A percentile compares a stretch with the other conserved stretches of the same genome.
These are phyloP conservation scores for Glossosoma conforme DNA, from an alignment of 1,140 invertebrate genomes.

Conservation along the genomic window DNA sequence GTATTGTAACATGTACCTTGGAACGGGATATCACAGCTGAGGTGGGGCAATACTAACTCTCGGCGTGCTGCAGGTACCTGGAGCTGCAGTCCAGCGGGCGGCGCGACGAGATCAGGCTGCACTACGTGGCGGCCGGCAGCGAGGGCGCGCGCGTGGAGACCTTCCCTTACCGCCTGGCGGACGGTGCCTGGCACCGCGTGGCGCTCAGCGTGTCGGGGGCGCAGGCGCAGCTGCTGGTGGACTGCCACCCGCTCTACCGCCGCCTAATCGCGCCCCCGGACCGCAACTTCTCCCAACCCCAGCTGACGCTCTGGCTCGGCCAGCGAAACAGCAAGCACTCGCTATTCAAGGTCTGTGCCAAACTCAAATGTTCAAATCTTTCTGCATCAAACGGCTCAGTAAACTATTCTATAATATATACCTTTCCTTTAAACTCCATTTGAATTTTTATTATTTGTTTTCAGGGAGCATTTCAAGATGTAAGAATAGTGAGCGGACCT, in stretches of 20 bases:
- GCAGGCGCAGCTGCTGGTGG: conserved; percentile 76
- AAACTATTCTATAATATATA: background rate
- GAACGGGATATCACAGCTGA: conserved; percentile 24
- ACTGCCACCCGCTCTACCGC: conserved; percentile 81
- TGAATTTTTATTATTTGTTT: conserved; percentile 24
- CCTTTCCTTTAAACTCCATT: background rate
- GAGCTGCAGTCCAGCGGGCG: conserved; percentile 87
- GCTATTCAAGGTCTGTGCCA: conserved; percentile 75
- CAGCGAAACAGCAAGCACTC: conserved; percentile 81
- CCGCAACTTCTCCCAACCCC: conserved; percentile 65
- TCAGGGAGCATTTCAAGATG: conserved; percentile 83
- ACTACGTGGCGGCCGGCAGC: conserved; percentile 62
- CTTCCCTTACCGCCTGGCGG: conserved; percentile 80
- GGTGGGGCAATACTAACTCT: conserved; percentile 12
- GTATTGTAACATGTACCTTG: conserved; percentile 30
- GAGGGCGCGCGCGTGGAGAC: conserved; percentile 70
- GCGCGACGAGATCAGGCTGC: conserved; percentile 75
- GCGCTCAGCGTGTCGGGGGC: conserved; percentile 76
- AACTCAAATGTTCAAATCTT: background rate
- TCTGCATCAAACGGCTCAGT: background rate
- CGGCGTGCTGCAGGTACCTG: conserved; percentile 62
- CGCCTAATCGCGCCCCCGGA: conserved; percentile 61
- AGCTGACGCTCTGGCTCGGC: conserved; percentile 77
- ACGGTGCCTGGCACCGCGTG: conserved; percentile 81
- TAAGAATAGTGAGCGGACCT: conserved; percentile 75